Evolutionary conservation across 2,888 invertebrate genomes (phyloP).

Genomic region (Chromoteleia sp.): DNA sequence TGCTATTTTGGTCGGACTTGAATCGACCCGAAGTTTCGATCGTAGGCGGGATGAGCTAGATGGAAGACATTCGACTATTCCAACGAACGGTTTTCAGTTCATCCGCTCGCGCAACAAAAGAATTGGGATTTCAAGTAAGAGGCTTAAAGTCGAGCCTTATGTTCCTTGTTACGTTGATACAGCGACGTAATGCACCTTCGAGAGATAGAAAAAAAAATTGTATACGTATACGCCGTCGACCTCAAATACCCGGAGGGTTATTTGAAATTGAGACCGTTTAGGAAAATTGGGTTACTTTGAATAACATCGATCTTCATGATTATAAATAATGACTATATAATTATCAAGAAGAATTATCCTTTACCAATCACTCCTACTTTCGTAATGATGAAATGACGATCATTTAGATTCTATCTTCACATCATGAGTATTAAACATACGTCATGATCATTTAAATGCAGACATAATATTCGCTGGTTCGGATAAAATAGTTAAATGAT

Average conservation of each 20-base stretch:
- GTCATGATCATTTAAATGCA: too few species aligned
- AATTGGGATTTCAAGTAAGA: conserved; percentile 57
- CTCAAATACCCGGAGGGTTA: conserved; percentile 13
- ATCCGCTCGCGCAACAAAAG: conserved; percentile 64
- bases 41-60: conserved; percentile 62
- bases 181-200: conserved; percentile 30
- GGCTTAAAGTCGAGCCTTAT: conserved; percentile 55
- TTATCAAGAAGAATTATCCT: too few species aligned
- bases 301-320: too few species aligned
- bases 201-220: conserved; percentile 13
- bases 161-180: conserved; percentile 55
- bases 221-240: conserved; percentile 4
- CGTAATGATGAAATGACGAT: too few species aligned
- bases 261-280: background rate
- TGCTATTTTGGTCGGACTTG: conserved; percentile 60
- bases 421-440: too few species aligned
- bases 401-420: too few species aligned
- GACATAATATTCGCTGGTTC: too few species aligned
- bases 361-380: too few species aligned
- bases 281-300: too few species aligned
- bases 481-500: too few species aligned
- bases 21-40: conserved; percentile 58
- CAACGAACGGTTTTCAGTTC: conserved; percentile 49
- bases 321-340: too few species aligned
- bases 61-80: conserved; percentile 56